These are phyloP conservation scores for Malacoctenus gilli DNA, from an alignment of 2,797 vertebrate genomes.

Conservation along the genomic window DNA sequence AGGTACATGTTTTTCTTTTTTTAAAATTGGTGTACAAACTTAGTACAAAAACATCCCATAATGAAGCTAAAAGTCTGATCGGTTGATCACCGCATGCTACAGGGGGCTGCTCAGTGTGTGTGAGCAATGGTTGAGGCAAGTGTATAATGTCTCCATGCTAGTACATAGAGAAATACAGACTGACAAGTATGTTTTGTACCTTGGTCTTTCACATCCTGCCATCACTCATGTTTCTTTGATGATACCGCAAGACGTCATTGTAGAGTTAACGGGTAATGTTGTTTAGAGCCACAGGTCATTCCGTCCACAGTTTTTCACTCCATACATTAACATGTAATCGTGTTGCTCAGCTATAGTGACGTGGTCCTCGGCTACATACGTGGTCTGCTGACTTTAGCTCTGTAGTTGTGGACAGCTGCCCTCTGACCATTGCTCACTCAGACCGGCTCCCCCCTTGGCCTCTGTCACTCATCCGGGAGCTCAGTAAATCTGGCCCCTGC, in stretches of 20 bases:
- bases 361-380: conserved; percentile 44
- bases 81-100: conserved; percentile 83
- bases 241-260: conserved; percentile 30
- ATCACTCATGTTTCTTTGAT: conserved; percentile 50
- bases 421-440: conserved; percentile 83
- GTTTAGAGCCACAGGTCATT: conserved; percentile 31
- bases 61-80: conserved; percentile 83
- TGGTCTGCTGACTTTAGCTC: conserved; percentile 47
- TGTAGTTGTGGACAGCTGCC: conserved; percentile 48
- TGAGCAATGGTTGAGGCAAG: conserved; percentile 92
- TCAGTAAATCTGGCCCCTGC: conserved; percentile 76
- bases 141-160: conserved; percentile 43
- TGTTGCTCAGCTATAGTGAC: conserved; percentile 34
- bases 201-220: conserved; percentile 44
- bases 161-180: conserved; percentile 43
- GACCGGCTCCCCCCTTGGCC: conserved; percentile 79
- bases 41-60: conserved; percentile 89
- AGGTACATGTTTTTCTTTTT: conserved; percentile 99
- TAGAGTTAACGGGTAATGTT: conserved; percentile 32
- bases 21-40: conserved; percentile 95
- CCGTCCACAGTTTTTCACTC: conserved; percentile 41
- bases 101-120: conserved; percentile 84
- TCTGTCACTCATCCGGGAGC: conserved; percentile 72
- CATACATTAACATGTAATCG: conserved; percentile 51
- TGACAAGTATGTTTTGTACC: conserved; percentile 25